Evolutionary conservation across 2,113 vertebrate species (phyloP).

Genomic region (Charadrius vociferus): DNA sequence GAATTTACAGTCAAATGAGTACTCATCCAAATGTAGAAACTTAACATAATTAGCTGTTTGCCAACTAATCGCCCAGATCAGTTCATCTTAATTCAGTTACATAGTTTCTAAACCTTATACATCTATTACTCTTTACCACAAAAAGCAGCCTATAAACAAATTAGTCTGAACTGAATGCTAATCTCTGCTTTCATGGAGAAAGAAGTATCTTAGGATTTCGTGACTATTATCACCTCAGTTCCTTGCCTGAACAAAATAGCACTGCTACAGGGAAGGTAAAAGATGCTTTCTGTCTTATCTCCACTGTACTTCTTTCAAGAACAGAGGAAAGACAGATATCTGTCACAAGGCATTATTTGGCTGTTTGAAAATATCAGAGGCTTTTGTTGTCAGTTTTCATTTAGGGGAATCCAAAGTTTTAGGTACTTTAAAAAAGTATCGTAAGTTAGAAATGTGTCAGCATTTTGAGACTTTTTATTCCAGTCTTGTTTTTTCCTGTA

Average conservation of each 20-base stretch:
- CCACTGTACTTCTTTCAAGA: neutral
- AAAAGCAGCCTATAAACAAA: neutral
- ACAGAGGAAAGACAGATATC: neutral
- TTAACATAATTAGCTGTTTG: neutral
- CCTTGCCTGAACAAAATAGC: neutral
- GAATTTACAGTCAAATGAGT: neutral
- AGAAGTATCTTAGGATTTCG: neutral
- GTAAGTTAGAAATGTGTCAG: neutral
- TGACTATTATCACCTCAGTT: neutral
- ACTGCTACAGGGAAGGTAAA: constrained; percentile 42
- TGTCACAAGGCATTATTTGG: neutral
- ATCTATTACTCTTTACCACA: neutral
- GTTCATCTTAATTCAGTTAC: neutral
- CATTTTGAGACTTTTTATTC: constrained; percentile 4
- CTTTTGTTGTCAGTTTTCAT: neutral
- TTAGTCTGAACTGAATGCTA: neutral
- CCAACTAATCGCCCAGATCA: neutral
- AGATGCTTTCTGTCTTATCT: neutral
- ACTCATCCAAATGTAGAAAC: neutral
- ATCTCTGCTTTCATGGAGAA: neutral
- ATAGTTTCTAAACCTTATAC: neutral
- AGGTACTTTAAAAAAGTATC: neutral
- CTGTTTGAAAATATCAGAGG: constrained; percentile 33
- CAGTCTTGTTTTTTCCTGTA: neutral
- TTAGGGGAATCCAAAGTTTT: neutral